Evolutionary conservation across 2,113 vertebrate species (phyloP), one percentile per base, ranked within the genome.

Genomic region (Pardalotus punctatus): DNA sequence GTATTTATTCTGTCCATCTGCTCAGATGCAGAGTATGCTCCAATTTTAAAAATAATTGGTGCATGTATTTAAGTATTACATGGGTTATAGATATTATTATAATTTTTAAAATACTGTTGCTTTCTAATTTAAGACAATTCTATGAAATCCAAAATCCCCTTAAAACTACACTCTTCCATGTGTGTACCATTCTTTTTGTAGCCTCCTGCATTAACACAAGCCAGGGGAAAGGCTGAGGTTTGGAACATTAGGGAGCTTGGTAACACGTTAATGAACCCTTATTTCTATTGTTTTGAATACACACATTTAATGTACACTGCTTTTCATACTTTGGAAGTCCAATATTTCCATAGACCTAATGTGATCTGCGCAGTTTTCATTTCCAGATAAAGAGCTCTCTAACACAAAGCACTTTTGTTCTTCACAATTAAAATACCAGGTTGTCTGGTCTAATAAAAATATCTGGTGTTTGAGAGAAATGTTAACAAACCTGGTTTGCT

Each of bases 271-370:
- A 96, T 77, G 74, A 88, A 88, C 13, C 50, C n/a, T 4, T 62
- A 16, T 81, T 95, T 83, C 86, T 81, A 40, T 77, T 58, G 64
- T 61, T 96, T 95, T 96, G 91, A 90, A 95, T 96, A 79, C 22
- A 38, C 60, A 38, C 54, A 19, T 96, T 88, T 93, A 93, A 48
- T 69, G 84, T 89, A 27, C 0, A 3, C 86, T 96, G 66, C 87
- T 95, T 94, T 94, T 88, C 95, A 91, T 95, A 88, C 81, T 94
- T 96, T 94, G 70, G 38, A 96, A 93, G 62, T 69, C 45, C 74
- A 45, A 0, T 89, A 89, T 95, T 95, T 94, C 70, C 90, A 58
- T 87, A 93, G 45, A 61, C 38, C 66, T 91, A 20, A 87, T 77
- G 66, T 76, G 89, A 91, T 86, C 70, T 95, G 16, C 89, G 89